Evolutionary conservation across 2,797 vertebrate genomes (phyloP).

Genomic region (Chaetophractus vellerosus): DNA sequence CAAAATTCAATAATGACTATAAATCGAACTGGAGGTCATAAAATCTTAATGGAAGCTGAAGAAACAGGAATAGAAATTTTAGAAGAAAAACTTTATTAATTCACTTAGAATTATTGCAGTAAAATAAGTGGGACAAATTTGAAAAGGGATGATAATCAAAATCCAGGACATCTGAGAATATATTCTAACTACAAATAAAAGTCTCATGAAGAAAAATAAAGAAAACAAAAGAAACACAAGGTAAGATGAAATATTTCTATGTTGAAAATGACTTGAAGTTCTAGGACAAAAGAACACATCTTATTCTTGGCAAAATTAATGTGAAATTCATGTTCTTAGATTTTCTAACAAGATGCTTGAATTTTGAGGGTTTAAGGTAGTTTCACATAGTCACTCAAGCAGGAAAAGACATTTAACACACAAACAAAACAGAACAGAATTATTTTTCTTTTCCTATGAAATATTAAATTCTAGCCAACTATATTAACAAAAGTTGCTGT

Average conservation of each 20-base stretch:
- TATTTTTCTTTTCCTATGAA: background rate
- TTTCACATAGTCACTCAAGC: background rate
- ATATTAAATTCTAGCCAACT: background rate
- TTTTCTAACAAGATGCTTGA: background rate
- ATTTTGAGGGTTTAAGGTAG: constrained; percentile 22
- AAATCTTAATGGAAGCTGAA: constrained; percentile 26
- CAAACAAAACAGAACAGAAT: constrained; percentile 19
- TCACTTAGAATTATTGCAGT: background rate
- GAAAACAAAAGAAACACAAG: background rate
- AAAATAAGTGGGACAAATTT: background rate
- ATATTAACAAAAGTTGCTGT: background rate
- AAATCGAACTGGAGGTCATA: background rate
- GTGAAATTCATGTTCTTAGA: background rate
- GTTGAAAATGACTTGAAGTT: background rate
- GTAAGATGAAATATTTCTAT: background rate
- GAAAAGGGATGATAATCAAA: constrained; percentile 8
- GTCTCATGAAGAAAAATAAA: background rate
- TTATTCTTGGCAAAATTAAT: constrained; percentile 3
- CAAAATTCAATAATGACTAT: background rate
- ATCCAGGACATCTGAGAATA: background rate
- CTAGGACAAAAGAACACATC: background rate
- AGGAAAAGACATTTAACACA: background rate
- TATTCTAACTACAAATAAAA: background rate
- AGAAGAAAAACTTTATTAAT: constrained; percentile 34
- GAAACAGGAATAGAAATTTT: constrained; percentile 14